A percentile compares a stretch with the other conserved stretches of the same genome.
phyloP scores from a whole-genome alignment of 2,113 vertebrate species.

The Tauraco erythrolophus region DNA sequence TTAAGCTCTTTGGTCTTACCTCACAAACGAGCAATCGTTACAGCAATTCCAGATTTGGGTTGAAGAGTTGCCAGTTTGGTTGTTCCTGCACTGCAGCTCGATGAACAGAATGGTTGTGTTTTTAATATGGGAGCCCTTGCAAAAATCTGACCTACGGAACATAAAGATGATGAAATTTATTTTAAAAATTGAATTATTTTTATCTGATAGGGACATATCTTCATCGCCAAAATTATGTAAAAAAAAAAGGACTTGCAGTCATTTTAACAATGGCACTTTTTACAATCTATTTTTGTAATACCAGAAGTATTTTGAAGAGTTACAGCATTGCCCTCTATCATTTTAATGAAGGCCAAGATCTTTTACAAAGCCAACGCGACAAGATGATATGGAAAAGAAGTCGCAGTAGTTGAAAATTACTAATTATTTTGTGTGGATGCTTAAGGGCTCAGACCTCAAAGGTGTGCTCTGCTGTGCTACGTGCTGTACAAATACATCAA shows the following conservation, averaged over 20 bases:
- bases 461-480: too few relatives aligned
- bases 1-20: neutral
- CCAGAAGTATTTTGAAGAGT: neutral
- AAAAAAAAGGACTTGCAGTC: neutral
- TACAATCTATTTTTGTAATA: neutral
- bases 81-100: accelerated
- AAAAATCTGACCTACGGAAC: neutral
- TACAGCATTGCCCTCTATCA: neutral
- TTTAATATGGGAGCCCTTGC: neutral
- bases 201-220: neutral
- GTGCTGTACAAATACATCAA: too few relatives aligned
- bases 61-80: neutral
- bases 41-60: neutral
- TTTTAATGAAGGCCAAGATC: neutral
- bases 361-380: neutral
- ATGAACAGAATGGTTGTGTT: too few relatives aligned
- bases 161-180: neutral
- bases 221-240: neutral
- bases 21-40: neutral
- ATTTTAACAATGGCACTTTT: neutral
- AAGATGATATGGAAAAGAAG: neutral
- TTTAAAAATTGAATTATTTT: neutral
- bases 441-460: neutral
- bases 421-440: too few relatives aligned
- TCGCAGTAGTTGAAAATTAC: neutral